phyloP scores from a whole-genome alignment of 2,113 vertebrate genomes.

The Passer montanus region DNA sequence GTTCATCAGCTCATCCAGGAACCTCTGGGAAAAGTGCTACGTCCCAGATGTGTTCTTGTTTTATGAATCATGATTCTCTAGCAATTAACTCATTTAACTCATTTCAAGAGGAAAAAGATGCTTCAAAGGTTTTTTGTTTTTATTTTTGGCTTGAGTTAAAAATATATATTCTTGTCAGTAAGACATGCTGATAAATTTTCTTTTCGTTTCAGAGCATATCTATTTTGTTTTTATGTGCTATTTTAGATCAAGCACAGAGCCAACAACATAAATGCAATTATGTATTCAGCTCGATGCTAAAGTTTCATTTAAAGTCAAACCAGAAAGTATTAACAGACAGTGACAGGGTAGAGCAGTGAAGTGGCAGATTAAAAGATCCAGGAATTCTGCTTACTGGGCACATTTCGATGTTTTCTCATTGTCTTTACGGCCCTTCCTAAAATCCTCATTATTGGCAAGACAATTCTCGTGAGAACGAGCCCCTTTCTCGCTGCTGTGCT shows the following conservation, averaged over 20 bases:
- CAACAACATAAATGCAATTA: constrained; percentile 1
- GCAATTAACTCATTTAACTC: constrained; percentile 39
- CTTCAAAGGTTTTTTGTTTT: neutral
- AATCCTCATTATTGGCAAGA: neutral
- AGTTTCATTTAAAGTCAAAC: constrained; percentile 11
- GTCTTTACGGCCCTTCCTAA: neutral
- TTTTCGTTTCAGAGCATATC: neutral
- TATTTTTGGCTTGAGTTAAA: constrained; percentile 7
- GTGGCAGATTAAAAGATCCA: neutral
- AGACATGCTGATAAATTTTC: neutral
- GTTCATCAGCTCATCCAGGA: neutral
- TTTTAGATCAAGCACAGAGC: neutral
- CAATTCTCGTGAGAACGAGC: neutral
- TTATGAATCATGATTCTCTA: constrained; percentile 4
- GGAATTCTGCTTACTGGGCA: neutral
- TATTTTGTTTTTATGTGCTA: neutral
- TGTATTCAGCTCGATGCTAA: neutral
- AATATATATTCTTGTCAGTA: neutral
- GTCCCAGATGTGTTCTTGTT: neutral
- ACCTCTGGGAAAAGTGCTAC: neutral
- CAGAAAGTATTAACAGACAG: neutral
- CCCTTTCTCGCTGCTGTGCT: fast-evolving
- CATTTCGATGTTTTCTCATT: neutral
- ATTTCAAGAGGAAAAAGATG: neutral
- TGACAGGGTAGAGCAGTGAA: neutral